Evolutionary conservation across 2,797 vertebrate genomes (phyloP).

Genomic region (Tenualosa ilisha): DNA sequence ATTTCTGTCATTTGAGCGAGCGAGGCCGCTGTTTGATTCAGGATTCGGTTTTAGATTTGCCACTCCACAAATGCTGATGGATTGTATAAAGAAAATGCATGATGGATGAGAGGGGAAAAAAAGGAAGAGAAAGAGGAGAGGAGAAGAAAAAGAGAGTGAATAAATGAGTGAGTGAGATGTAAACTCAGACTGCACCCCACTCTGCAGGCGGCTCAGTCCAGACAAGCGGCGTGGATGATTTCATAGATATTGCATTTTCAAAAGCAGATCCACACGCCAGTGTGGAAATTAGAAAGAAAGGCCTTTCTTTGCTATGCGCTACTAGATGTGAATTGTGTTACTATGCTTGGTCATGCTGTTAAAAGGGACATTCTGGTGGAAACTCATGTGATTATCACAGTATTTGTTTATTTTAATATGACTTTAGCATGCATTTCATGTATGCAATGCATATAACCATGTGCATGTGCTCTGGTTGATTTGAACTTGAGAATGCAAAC

Average conservation of each 20-base stretch:
- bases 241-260: not conserved
- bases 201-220: not conserved
- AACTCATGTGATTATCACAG: not conserved
- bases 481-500: not conserved
- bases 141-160: not conserved
- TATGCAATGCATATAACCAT: not conserved
- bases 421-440: not conserved
- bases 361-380: not conserved
- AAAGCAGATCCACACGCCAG: not conserved
- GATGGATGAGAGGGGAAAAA: not conserved
- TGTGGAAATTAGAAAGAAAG: conserved; percentile 5
- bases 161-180: not conserved
- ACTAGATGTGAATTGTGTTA: not conserved
- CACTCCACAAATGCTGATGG: not conserved
- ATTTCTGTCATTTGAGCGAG: not conserved
- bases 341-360: not conserved
- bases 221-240: not conserved
- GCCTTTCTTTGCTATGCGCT: not conserved
- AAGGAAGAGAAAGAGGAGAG: not conserved
- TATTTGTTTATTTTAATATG: not conserved
- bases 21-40: not conserved
- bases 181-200: not conserved
- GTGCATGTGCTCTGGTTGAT: not conserved
- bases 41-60: not conserved
- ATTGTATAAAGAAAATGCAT: not conserved